These are phyloP conservation scores for Sardinella longiceps DNA, from an alignment of 2,797 vertebrate species.

Conservation along the genomic window DNA sequence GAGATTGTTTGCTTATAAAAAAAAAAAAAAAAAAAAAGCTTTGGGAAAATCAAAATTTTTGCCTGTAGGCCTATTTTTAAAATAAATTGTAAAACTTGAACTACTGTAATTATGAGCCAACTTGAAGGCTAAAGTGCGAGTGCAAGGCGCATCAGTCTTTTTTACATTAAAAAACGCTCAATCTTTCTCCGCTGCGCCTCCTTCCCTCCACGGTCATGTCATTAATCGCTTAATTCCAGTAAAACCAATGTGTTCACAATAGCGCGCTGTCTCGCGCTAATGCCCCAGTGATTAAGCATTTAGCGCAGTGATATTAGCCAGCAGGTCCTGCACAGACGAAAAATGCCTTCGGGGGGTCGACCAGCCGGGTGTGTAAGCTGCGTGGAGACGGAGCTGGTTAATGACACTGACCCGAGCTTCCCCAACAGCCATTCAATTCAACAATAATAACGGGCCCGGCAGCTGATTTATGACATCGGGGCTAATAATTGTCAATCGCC, in stretches of 20 bases:
- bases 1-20: no score
- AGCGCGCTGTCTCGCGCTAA: conserved; percentile 90
- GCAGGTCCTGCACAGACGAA: conserved; percentile 88
- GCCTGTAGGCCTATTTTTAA: conserved; percentile 19
- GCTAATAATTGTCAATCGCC: conserved; percentile 97
- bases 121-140: conserved; percentile 59
- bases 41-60: not conserved
- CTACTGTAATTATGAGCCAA: conserved; percentile 76
- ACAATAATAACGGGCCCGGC: conserved; percentile 91
- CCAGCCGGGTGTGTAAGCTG: conserved; percentile 69
- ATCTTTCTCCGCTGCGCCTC: conserved; percentile 85
- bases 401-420: conserved; percentile 99
- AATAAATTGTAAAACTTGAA: conserved; percentile 66
- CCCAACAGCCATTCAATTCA: conserved; percentile 95
- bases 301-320: conserved; percentile 87
- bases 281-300: conserved; percentile 91
- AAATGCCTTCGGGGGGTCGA: conserved; percentile 80
- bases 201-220: conserved; percentile 88
- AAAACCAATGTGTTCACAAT: conserved; percentile 94
- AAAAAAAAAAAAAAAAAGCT: conserved; percentile 42
- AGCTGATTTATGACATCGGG: conserved; percentile 95
- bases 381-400: conserved; percentile 85
- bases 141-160: conserved; percentile 47
- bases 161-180: conserved; percentile 83
- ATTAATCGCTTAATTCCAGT: conserved; percentile 98